These are phyloP conservation scores for Drosophila takahashii DNA, from an alignment of 1,140 invertebrate genomes.

Conservation along the genomic window DNA sequence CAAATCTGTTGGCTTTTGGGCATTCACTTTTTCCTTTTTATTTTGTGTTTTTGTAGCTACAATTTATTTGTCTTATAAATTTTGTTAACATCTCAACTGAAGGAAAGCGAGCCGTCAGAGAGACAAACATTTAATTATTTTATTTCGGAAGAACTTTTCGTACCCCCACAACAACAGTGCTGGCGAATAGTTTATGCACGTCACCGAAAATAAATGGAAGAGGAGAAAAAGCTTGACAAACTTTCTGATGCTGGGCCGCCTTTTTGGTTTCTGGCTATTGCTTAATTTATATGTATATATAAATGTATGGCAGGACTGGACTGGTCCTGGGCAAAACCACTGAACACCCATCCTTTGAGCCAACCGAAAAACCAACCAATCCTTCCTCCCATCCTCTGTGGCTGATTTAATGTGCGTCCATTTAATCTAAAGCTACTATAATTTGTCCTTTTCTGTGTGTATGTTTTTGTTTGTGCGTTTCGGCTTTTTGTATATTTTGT, in stretches of 20 bases:
- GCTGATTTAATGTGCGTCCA: slow-evolving; percentile 51
- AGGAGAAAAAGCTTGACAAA: slow-evolving; percentile 41
- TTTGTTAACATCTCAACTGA: slow-evolving; percentile 59
- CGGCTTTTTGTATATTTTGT: slow-evolving; percentile 21
- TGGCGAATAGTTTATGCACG: slow-evolving; percentile 57
- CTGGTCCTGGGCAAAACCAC: slow-evolving; percentile 6
- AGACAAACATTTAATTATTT: slow-evolving; percentile 55
- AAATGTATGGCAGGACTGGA: slow-evolving; percentile 1
- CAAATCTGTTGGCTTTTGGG: slow-evolving; percentile 45
- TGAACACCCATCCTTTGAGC: slow-evolving; percentile 6
- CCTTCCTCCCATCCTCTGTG: neutral
- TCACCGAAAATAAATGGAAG: slow-evolving; percentile 35
- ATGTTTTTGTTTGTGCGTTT: slow-evolving; percentile 1
- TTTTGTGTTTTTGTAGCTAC: slow-evolving; percentile 29
- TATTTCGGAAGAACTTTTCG: slow-evolving; percentile 38
- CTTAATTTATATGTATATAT: slow-evolving; percentile 35
- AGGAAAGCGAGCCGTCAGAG: slow-evolving; percentile 5
- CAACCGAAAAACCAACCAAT: neutral
- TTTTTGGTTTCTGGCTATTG: slow-evolving; percentile 41
- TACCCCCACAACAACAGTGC: slow-evolving; percentile 9
- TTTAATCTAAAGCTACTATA: slow-evolving; percentile 61
- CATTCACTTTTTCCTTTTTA: slow-evolving; percentile 9
- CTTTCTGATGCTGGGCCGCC: slow-evolving; percentile 34
- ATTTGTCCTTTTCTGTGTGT: slow-evolving; percentile 40
- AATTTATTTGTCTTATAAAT: slow-evolving; percentile 64